Conservation (phyloP, 2,113 vertebrate species). For the Anolis carolinensis region DNA sequence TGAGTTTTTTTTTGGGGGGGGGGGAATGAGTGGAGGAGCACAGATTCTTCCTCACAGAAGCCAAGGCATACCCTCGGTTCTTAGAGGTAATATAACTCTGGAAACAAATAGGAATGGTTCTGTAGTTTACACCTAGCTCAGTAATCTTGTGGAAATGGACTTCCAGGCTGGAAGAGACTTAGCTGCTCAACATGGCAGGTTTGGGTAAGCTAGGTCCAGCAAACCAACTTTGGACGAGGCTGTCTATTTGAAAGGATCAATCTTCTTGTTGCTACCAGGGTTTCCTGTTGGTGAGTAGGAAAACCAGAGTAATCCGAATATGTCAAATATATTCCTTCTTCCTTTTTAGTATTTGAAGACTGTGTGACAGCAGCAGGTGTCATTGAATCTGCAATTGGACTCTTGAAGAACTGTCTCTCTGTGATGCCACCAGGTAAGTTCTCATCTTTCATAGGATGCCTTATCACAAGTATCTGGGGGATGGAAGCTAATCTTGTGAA, state of each 20-base stretch:
- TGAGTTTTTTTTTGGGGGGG: too few relatives aligned
- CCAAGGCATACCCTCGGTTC: too few relatives aligned
- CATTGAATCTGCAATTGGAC: conserved; percentile 84
- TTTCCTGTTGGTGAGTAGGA: not conserved
- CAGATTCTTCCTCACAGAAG: not conserved
- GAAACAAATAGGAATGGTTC: not conserved
- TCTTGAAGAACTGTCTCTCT: conserved; percentile 87
- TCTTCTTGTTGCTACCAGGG: not conserved
- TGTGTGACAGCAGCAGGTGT: conserved; percentile 84
- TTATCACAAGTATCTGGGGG: not conserved
- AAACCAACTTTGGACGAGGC: not conserved
- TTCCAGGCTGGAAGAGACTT: not conserved
- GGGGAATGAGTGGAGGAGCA: not conserved
- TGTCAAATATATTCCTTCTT: not conserved
- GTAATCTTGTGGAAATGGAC: not conserved
- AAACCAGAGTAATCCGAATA: not conserved
- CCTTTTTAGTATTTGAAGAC: conserved; percentile 86
- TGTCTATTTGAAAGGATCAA: not conserved
- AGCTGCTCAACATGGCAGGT: not conserved
- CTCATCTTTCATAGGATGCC: not conserved
- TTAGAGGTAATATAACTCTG: not conserved
- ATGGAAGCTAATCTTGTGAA: not conserved
- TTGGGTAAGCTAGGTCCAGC: not conserved
- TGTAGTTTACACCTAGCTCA: not conserved
- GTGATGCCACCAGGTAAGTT: conserved; percentile 90